Percentiles rank a stretch among this genome's conserved stretches.
Evolutionary conservation across 2,797 vertebrate species (phyloP).

Genomic region (Sphenodon punctatus): DNA sequence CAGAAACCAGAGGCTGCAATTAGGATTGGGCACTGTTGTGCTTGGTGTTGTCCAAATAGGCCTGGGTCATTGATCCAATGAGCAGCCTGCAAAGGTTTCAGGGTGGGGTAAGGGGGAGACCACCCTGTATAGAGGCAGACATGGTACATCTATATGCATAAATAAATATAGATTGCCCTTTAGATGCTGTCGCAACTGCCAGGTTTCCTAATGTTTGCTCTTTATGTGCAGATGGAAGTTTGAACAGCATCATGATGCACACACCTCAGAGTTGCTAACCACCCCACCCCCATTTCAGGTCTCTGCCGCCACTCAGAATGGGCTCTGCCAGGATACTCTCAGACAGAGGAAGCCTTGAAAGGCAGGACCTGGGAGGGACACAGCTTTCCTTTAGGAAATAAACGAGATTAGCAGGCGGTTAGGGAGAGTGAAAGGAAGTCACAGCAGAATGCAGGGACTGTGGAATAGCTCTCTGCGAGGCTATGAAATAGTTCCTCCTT

Average conservation of each 20-base stretch:
- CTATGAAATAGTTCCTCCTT: neutral
- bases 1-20: constrained; percentile 7
- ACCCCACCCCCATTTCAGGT: neutral
- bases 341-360: neutral
- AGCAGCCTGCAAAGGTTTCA: too few species aligned
- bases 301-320: neutral
- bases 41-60: neutral
- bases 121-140: too few species aligned
- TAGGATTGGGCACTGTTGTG: neutral
- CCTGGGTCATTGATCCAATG: too few species aligned
- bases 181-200: neutral
- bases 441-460: too few species aligned
- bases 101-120: neutral
- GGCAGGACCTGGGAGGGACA: neutral
- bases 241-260: neutral
- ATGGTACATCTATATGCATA: neutral
- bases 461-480: neutral
- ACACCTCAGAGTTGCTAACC: too few species aligned
- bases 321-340: neutral
- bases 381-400: neutral
- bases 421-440: neutral
- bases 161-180: neutral
- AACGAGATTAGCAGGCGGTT: neutral
- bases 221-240: constrained; percentile 1
- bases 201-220: neutral